Evolutionary conservation across 2,797 vertebrate genomes (phyloP).

Genomic region (Melanotaenia trifasciata): DNA sequence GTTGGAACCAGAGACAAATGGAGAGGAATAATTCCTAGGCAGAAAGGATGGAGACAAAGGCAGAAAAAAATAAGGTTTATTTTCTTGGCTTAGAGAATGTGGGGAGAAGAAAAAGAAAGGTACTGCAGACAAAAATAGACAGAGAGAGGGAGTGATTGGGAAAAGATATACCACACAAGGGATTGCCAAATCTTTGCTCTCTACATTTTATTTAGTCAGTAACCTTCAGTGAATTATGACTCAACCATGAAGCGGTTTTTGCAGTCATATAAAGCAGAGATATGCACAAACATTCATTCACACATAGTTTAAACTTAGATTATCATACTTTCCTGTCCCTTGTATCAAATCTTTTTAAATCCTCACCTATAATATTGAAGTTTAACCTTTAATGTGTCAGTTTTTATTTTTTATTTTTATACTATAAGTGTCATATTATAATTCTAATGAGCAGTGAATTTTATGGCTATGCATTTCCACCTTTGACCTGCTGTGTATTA

Average conservation of each 20-base stretch:
- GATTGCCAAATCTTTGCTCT: conserved; percentile 69
- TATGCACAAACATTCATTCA: conserved; percentile 19
- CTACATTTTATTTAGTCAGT: conserved; percentile 71
- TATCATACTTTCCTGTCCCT: conserved; percentile 14
- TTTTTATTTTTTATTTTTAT: not conserved
- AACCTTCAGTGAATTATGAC: conserved; percentile 66
- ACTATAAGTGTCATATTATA: not conserved
- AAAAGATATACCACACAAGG: conserved; percentile 43
- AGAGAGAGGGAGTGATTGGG: conserved; percentile 49
- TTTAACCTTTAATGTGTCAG: not conserved
- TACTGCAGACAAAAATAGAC: conserved; percentile 59
- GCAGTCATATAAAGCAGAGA: conserved; percentile 34
- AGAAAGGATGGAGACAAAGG: conserved; percentile 66
- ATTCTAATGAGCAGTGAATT: not conserved
- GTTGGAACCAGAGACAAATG: conserved; percentile 64
- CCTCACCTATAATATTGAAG: not conserved
- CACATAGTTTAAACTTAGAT: conserved; percentile 7
- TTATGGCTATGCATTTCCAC: not conserved
- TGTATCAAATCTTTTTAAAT: not conserved
- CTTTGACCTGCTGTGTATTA: not conserved
- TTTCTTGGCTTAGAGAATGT: conserved; percentile 71
- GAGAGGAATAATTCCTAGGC: conserved; percentile 68
- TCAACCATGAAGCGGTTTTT: conserved; percentile 49
- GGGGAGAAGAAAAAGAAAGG: conserved; percentile 48
- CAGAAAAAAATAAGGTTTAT: conserved; percentile 71